Evolutionary conservation across 1,140 invertebrate species (phyloP).

Genomic region (Thaumatotibia leucotreta): DNA sequence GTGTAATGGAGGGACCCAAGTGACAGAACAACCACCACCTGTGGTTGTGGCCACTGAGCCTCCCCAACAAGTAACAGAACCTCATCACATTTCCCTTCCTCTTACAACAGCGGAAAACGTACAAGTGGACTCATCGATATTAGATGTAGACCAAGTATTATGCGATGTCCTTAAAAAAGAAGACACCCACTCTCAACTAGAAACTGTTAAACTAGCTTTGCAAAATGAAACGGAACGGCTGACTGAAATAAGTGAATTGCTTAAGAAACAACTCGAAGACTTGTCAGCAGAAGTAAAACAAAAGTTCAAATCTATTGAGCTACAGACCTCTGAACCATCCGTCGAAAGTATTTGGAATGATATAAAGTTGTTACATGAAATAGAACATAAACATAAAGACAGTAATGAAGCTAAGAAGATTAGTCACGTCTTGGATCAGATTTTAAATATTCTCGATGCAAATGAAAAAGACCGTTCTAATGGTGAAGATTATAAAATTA

Average conservation of each 20-base stretch:
- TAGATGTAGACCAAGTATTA: background rate
- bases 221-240: slow-evolving; percentile 37
- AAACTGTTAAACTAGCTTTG: slow-evolving; percentile 16
- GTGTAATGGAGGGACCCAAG: slow-evolving; percentile 23
- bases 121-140: slow-evolving; percentile 1
- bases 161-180: slow-evolving; percentile 17
- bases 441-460: slow-evolving; percentile 27
- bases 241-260: slow-evolving; percentile 36
- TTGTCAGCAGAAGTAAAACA: slow-evolving; percentile 32
- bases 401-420: slow-evolving; percentile 33
- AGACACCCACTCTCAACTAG: slow-evolving; percentile 21
- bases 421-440: slow-evolving; percentile 32
- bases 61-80: background rate
- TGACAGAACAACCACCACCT: background rate
- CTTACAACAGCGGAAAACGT: background rate
- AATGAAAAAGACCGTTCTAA: slow-evolving; percentile 13
- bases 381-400: slow-evolving; percentile 35
- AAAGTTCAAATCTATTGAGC: slow-evolving; percentile 27
- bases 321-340: slow-evolving; percentile 21
- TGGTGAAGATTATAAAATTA: slow-evolving; percentile 29
- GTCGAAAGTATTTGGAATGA: slow-evolving; percentile 33
- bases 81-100: background rate
- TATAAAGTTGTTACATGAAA: slow-evolving; percentile 38
- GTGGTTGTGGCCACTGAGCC: background rate
- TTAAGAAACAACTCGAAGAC: slow-evolving; percentile 42